Base-by-base conservation (phyloP, 2,113 vertebrate genomes). In the Sylvilagus bachmani region DNA sequence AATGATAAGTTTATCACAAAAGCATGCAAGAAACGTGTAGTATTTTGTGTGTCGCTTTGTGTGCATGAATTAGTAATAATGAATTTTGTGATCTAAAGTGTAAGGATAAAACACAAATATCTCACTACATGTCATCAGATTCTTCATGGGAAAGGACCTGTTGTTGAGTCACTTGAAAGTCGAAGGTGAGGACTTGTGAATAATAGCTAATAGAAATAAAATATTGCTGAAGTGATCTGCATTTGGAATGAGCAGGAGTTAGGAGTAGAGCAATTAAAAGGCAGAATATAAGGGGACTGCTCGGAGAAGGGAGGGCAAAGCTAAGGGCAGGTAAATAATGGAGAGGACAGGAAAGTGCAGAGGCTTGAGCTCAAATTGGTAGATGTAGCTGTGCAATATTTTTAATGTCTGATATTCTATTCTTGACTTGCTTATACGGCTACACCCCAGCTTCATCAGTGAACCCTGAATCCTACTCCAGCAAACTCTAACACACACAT, bases 211-310 rank as follows among this genome's bases (percentile, higher is more conserved):
- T 44, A 85, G 80, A 80, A 78, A 85, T 9, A 61, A 89, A 84
- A 66, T 5, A 27, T 17, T 82, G 16, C 13, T 74, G 85, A 62
- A 16, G 44, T 71, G 7, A 38, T 64, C 2, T 86, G 2, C 25
- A 74, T 38, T 69, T n/a, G 89, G 33, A 91, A 77, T 88, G 38
- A 94, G 16, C 16, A 73, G 10, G n/a, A 78, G 74, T 62, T 71
- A n/a, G 13, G 5, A 61, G 25, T 73, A 5, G 12, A 0, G 11
- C 67, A 2, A 53, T 53, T 49, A 81, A 27, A 93, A 53, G 93
- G 5, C 4, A 85, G 33, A 36, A 64, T 21, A 91, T 24, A 84
- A 36, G 16, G 11, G 2, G 19, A 85, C 33, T 12, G 27, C 13
- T 44, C 31, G 14, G 2, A 77, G 25, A 71, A 74, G 2, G 2